phyloP scores from a whole-genome alignment of 2,888 invertebrate genomes.

The Clistopyga incitator region DNA sequence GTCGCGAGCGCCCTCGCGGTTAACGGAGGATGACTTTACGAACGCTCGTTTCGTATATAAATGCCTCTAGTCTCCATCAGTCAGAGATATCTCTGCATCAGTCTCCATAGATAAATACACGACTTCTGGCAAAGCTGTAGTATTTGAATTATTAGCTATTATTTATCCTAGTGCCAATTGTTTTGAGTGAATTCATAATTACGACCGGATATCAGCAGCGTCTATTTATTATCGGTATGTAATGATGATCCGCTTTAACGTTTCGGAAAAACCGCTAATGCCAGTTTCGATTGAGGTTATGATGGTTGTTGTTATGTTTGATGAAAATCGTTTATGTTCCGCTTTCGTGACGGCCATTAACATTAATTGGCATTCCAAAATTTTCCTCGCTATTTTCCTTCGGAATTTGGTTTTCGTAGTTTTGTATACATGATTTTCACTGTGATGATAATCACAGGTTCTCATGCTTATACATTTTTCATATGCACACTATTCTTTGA shows the following conservation, averaged over 20 bases:
- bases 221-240: neutral
- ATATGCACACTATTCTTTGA: no score
- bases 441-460: no score
- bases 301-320: neutral
- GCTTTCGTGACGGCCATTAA: conserved; percentile 21
- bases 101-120: no score
- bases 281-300: conserved; percentile 14
- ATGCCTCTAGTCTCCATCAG: no score
- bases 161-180: neutral
- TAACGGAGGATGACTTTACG: conserved; percentile 17
- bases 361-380: neutral
- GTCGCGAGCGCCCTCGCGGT: neutral
- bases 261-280: neutral
- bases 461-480: no score
- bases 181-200: neutral
- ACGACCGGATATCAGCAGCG: neutral
- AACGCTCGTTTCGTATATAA: neutral
- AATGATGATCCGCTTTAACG: neutral
- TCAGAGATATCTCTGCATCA: no score
- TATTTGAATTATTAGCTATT: neutral
- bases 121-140: neutral
- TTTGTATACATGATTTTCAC: neutral
- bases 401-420: neutral
- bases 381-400: neutral
- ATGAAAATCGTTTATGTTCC: neutral